A percentile compares a stretch with the other conserved stretches of the same genome.
Evolutionary conservation across 1,140 invertebrate genomes (phyloP).

Genomic region (Lepidurus arcticus): DNA sequence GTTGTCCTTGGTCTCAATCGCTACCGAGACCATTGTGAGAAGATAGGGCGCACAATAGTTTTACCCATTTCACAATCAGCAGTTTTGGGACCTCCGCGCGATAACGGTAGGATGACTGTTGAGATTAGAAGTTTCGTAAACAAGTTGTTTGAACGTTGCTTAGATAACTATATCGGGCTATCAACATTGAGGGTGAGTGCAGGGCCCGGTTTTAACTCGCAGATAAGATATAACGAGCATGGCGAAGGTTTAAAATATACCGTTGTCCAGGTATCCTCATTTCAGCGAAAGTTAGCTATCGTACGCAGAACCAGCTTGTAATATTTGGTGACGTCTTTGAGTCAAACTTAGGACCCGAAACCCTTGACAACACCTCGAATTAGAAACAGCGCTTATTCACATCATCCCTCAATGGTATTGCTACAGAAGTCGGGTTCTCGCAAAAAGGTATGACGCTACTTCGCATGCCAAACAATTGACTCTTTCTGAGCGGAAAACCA

Average conservation of each 20-base stretch:
- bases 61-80: no score
- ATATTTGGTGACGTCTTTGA: background rate
- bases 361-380: no score
- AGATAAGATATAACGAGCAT: background rate
- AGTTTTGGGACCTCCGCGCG: background rate
- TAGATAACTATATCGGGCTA: constrained; percentile 1
- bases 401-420: no score
- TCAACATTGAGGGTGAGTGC: background rate
- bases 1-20: no score
- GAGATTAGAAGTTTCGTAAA: background rate
- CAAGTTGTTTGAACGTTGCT: background rate
- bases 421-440: no score
- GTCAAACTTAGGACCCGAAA: no score
- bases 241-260: background rate
- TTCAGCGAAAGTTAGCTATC: background rate
- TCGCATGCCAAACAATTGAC: background rate
- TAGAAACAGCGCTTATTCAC: no score
- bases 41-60: no score
- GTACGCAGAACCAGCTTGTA: background rate
- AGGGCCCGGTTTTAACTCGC: background rate
- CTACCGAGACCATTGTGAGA: no score
- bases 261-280: background rate
- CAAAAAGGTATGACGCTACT: no score
- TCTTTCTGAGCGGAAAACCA: no score
- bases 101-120: background rate